Percentiles rank a stretch among this genome's conserved stretches.
Evolutionary conservation across 92 coral and sea anemone genomes (phyloP).

Genomic region (Phenganax stokvisi): DNA sequence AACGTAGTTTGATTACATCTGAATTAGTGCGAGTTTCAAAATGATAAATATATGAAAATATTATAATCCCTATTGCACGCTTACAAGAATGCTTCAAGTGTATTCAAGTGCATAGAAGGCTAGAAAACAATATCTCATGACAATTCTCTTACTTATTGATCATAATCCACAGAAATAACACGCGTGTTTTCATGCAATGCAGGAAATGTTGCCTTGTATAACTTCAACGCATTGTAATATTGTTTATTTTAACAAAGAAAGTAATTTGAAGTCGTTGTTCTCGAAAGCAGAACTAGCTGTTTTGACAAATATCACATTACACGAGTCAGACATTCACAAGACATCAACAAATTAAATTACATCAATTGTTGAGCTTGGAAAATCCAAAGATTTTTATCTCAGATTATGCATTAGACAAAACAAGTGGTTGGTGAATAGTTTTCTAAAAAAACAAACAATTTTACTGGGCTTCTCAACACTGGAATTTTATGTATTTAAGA

Average conservation of each 20-base stretch:
- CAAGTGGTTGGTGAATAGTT: conserved; percentile 1
- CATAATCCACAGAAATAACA: not conserved
- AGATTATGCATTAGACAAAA: not conserved
- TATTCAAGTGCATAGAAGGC: too few species aligned
- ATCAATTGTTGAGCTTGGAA: conserved; percentile 6
- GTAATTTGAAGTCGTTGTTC: not conserved
- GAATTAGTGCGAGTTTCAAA: too few species aligned
- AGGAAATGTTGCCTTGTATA: not conserved
- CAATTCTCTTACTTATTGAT: too few species aligned
- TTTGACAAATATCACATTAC: not conserved
- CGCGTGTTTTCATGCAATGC: not conserved
- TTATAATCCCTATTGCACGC: too few species aligned
- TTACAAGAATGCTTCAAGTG: too few species aligned
- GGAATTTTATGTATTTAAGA: too few species aligned
- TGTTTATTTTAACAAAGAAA: conserved; percentile 4
- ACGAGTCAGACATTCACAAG: not conserved
- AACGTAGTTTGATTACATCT: too few species aligned
- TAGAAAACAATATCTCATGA: too few species aligned
- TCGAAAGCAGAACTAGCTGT: not conserved
- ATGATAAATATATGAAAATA: too few species aligned
- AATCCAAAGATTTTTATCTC: not conserved
- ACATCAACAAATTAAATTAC: not conserved
- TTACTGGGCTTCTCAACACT: too few species aligned
- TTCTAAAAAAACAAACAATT: not conserved
- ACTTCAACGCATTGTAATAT: not conserved